Conservation (phyloP, 2,113 vertebrate species). For the Enhydra lutris region DNA sequence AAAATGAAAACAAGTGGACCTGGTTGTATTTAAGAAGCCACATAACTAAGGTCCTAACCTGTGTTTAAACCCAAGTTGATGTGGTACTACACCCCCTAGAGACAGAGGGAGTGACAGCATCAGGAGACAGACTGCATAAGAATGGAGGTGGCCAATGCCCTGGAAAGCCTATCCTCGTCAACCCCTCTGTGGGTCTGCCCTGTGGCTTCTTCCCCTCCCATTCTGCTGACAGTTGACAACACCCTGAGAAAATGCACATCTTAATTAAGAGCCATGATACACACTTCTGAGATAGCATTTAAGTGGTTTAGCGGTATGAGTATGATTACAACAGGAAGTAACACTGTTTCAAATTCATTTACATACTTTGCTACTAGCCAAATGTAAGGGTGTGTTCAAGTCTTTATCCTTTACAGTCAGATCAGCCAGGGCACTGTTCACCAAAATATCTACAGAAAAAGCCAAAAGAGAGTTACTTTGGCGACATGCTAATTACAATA, state of each 20-base stretch:
- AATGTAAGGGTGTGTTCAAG: slow-evolving; percentile 92
- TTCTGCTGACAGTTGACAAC: neutral
- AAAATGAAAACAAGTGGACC: neutral
- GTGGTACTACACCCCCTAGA: neutral
- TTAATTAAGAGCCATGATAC: neutral
- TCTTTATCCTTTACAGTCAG: slow-evolving; percentile 90
- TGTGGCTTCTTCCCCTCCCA: neutral
- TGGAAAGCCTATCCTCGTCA: accelerated
- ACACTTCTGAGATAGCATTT: neutral
- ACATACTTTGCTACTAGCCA: slow-evolving; percentile 95
- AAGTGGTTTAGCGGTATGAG: too few species aligned
- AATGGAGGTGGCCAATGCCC: neutral
- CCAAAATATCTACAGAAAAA: slow-evolving; percentile 88
- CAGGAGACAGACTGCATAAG: neutral
- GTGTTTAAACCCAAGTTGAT: neutral
- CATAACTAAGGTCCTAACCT: neutral
- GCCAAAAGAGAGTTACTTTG: slow-evolving; percentile 24
- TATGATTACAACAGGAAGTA: neutral
- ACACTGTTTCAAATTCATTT: neutral
- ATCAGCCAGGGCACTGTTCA: slow-evolving; percentile 86
- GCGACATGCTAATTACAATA: neutral
- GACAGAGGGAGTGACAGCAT: neutral
- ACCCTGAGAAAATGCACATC: neutral
- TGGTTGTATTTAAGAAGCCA: neutral
- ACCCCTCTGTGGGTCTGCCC: neutral